Evolutionary conservation across 2,113 vertebrate species (phyloP), one percentile per base, ranked within the genome.

Genomic region (Okapia johnstoni): DNA sequence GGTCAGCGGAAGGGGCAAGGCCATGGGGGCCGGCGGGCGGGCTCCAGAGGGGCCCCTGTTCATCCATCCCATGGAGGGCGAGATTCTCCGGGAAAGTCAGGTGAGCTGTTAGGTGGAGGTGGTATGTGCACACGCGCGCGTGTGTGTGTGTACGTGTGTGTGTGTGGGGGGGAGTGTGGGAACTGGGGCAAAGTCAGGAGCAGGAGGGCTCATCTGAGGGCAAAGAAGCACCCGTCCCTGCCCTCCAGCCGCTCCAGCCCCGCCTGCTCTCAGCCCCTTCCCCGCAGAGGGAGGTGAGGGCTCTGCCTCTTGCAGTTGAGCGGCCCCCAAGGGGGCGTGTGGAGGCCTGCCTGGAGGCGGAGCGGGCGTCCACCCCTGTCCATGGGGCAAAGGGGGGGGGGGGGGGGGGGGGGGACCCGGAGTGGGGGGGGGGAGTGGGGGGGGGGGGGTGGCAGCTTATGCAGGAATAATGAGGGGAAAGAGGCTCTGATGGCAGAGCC

Each of bases 381-480:
- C 86, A 55, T 54, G 73, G 33, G 17, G 40, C n/a, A n/a, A n/a
- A n/a, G 79, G n/a, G 21, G 33, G 91, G 93, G 61, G 58, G 86
- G 2, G 66, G 88, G 85, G n/a, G n/a, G n/a, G n/a, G n/a, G n/a
- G n/a, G n/a, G 87, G n/a, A 80, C 90, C 89, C 90, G 73, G 88
- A 95, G 57, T 54, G 73, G 33, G 17, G 40, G 79, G 79, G 21
- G 33, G 91, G 93, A 66, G 58, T 88, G 2, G 66, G 88, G 85
- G n/a, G n/a, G n/a, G n/a, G n/a, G n/a, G n/a, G n/a, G 87, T 15
- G 83, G 1, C 54, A 1, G 23, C 94, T 96, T 91, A 58, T 25
- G 96, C 0, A 5, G 93, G 77, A 88, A 55, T 93, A 94, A 96
- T 33, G 97, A 98, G 97, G 93, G 61, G 12, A 48, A 93, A 97